Conservation (phyloP, 2,888 invertebrate species). For the Dioctria linearis region DNA sequence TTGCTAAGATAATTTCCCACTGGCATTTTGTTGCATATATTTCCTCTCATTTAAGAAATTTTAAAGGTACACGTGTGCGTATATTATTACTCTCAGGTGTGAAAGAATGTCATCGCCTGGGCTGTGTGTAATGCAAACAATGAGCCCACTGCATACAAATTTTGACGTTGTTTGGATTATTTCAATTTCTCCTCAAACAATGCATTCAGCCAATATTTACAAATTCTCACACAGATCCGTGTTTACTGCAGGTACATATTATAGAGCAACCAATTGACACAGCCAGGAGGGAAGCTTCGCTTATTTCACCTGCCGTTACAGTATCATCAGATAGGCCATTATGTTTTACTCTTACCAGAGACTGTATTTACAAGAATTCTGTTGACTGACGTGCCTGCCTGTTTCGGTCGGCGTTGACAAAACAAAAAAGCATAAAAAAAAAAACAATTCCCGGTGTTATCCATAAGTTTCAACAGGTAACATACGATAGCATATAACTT, state of each 20-base stretch:
- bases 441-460: conserved; percentile 29
- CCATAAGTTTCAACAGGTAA: conserved; percentile 32
- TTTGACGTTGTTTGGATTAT: conserved; percentile 46
- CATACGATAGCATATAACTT: neutral
- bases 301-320: conserved; percentile 16
- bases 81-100: conserved; percentile 28
- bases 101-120: conserved; percentile 34
- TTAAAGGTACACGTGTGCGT: conserved; percentile 21
- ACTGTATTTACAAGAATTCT: conserved; percentile 24
- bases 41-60: conserved; percentile 10
- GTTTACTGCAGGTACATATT: conserved; percentile 36
- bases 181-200: conserved; percentile 52
- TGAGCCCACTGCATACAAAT: conserved; percentile 43
- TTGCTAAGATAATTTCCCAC: no score
- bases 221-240: conserved; percentile 37
- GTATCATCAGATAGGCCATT: conserved; percentile 25
- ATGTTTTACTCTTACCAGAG: conserved; percentile 11
- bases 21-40: neutral
- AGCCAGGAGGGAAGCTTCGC: conserved; percentile 6
- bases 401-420: conserved; percentile 14
- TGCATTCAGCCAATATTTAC: conserved; percentile 51
- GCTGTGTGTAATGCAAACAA: conserved; percentile 26
- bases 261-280: conserved; percentile 46
- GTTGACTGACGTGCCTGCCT: conserved; percentile 38
- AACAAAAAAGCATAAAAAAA: conserved; percentile 34